Evolutionary conservation across 2,113 vertebrate genomes (phyloP).

Genomic region (Cephalopholis sonnerati): DNA sequence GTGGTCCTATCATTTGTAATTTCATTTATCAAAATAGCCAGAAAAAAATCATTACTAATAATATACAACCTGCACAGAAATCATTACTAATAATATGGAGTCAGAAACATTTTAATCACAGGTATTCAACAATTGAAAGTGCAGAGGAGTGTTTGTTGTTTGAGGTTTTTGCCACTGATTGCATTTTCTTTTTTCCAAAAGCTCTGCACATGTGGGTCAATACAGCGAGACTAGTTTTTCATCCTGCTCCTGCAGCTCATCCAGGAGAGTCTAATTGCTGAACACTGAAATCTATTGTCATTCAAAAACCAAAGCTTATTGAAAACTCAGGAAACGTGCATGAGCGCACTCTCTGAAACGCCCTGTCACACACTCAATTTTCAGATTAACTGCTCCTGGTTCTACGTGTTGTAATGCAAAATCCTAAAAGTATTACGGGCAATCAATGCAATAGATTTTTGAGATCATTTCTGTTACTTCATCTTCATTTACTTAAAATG

Average conservation of each 20-base stretch:
- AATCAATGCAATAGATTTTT: conserved; percentile 40
- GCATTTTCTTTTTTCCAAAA: conserved; percentile 4
- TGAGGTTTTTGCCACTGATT: conserved; percentile 7
- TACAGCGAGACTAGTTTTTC: background rate
- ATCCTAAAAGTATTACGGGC: conserved; percentile 31
- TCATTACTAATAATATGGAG: conserved; percentile 20
- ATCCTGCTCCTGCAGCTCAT: background rate
- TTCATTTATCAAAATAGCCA: conserved; percentile 33
- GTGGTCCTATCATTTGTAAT: conserved; percentile 22
- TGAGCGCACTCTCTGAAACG: conserved; percentile 27
- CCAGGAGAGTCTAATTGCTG: conserved; percentile 1
- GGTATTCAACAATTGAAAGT: background rate
- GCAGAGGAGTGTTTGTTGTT: conserved; percentile 13
- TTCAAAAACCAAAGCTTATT: conserved; percentile 41
- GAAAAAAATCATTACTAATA: conserved; percentile 48
- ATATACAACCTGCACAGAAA: background rate
- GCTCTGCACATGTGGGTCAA: background rate
- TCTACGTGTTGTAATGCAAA: conserved; percentile 17
- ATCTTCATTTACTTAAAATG: conserved; percentile 4
- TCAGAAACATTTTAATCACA: conserved; percentile 29
- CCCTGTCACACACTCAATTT: conserved; percentile 43
- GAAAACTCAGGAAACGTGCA: conserved; percentile 36
- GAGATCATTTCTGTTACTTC: conserved; percentile 6
- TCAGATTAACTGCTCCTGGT: conserved; percentile 21
- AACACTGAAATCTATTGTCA: conserved; percentile 20